A percentile compares a stretch with the other conserved stretches of the same genome.
Conservation (phyloP, 2,113 vertebrate genomes). For the Boleophthalmus pectinirostris region DNA sequence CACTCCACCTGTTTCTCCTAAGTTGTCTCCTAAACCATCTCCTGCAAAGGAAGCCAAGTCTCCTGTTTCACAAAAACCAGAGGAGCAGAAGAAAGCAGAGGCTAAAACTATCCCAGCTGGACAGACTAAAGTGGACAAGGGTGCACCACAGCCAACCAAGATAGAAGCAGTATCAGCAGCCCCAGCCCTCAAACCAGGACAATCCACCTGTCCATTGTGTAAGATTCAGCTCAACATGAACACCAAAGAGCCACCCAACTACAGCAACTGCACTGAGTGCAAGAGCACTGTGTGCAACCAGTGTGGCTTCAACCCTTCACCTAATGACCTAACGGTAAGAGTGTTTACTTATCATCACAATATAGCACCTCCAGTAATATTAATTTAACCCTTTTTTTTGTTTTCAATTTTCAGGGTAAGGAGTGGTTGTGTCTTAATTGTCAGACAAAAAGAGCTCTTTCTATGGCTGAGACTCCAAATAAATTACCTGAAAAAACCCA, state of each 20-base stretch:
- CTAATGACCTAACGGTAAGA: constrained; percentile 79
- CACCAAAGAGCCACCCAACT: constrained; percentile 84
- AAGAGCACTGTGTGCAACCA: constrained; percentile 88
- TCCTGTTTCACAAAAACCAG: constrained; percentile 47
- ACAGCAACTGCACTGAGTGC: constrained; percentile 88
- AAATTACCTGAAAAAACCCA: constrained; percentile 61
- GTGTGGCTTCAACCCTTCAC: constrained; percentile 93
- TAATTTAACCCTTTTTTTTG: neutral
- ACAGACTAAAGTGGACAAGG: constrained; percentile 48
- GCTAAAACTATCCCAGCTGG: constrained; percentile 57
- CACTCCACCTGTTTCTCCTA: constrained; percentile 70
- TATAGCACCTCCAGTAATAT: neutral
- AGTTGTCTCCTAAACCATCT: constrained; percentile 67
- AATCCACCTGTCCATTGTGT: constrained; percentile 85
- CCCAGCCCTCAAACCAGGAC: constrained; percentile 39
- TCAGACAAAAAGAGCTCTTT: constrained; percentile 88
- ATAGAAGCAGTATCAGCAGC: constrained; percentile 12
- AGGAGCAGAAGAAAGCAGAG: constrained; percentile 54
- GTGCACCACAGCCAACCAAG: constrained; percentile 56
- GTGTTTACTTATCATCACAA: neutral
- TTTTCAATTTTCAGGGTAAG: constrained; percentile 60
- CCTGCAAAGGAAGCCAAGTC: constrained; percentile 58
- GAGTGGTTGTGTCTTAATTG: constrained; percentile 97
- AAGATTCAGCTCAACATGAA: constrained; percentile 83
- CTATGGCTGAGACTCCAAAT: constrained; percentile 70